A percentile compares a stretch with the other conserved stretches of the same genome.
Evolutionary conservation across 2,797 vertebrate genomes (phyloP).

Genomic region (Fringilla coelebs): DNA sequence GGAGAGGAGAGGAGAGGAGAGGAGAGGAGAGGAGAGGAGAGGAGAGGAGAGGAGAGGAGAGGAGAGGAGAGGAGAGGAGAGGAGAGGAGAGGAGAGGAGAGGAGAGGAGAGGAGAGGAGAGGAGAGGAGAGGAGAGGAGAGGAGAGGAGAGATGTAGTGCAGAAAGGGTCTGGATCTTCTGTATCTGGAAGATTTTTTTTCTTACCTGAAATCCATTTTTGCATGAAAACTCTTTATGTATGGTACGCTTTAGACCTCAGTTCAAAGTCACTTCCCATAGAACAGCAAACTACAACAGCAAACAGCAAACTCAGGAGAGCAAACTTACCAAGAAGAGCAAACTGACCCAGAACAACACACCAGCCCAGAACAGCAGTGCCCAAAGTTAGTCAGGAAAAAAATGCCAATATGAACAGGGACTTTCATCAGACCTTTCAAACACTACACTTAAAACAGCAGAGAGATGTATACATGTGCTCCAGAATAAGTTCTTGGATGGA

Average conservation of each 20-base stretch:
- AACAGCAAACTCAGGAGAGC: too few relatives aligned
- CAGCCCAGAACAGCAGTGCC: neutral
- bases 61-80: neutral
- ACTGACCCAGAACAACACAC: neutral
- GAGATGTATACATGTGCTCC: rapidly evolving
- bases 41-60: neutral
- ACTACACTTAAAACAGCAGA: neutral
- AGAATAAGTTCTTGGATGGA: neutral
- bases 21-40: too few relatives aligned
- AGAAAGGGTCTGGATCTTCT: neutral
- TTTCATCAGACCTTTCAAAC: neutral
- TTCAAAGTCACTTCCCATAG: neutral
- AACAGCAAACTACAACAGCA: neutral
- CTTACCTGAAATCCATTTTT: neutral
- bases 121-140: neutral
- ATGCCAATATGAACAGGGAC: rapidly evolving
- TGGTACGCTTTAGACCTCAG: neutral
- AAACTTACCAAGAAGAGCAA: neutral
- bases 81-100: neutral
- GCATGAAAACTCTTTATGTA: neutral
- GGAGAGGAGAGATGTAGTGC: neutral
- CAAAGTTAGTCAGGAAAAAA: neutral
- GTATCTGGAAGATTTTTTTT: neutral
- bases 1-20: too few relatives aligned
- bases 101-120: too few relatives aligned